These are phyloP conservation scores for Eueides isabella DNA, from an alignment of 1,140 invertebrate genomes.

Conservation along the genomic window DNA sequence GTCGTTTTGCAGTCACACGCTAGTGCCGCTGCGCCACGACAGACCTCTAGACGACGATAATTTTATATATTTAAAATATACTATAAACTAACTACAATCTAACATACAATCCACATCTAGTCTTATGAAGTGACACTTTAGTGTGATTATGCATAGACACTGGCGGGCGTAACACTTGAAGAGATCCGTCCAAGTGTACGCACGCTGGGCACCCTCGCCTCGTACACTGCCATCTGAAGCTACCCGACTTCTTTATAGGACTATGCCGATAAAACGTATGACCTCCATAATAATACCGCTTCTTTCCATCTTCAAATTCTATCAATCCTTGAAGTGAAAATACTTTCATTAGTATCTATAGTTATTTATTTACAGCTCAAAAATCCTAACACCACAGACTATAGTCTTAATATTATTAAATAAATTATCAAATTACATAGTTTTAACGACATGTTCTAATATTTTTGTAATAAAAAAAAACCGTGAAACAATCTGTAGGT, in stretches of 20 bases:
- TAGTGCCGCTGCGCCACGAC: too few relatives aligned
- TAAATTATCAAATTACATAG: not conserved
- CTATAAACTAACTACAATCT: slow-evolving; percentile 11
- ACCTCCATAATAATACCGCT: slow-evolving; percentile 30
- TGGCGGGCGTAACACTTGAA: slow-evolving; percentile 16
- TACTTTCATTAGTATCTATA: not conserved
- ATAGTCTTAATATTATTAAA: not conserved
- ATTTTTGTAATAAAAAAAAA: not conserved
- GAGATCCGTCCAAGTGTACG: slow-evolving; percentile 27
- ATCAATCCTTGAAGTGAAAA: slow-evolving; percentile 27
- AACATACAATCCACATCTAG: slow-evolving; percentile 16
- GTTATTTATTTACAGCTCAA: not conserved
- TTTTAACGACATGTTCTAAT: not conserved
- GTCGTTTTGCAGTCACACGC: too few relatives aligned
- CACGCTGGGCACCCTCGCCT: slow-evolving; percentile 29
- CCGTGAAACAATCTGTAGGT: too few relatives aligned
- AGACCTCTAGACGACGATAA: too few relatives aligned
- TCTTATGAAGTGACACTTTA: slow-evolving; percentile 9
- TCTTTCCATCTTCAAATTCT: slow-evolving; percentile 30
- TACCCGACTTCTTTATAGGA: slow-evolving; percentile 11
- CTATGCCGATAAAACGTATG: slow-evolving; percentile 37
- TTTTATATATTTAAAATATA: not conserved
- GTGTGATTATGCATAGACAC: slow-evolving; percentile 15
- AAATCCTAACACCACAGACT: not conserved
- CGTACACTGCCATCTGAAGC: slow-evolving; percentile 29